Evolutionary conservation across 2,888 invertebrate species (phyloP).

Genomic region (Thelaira solivaga): DNA sequence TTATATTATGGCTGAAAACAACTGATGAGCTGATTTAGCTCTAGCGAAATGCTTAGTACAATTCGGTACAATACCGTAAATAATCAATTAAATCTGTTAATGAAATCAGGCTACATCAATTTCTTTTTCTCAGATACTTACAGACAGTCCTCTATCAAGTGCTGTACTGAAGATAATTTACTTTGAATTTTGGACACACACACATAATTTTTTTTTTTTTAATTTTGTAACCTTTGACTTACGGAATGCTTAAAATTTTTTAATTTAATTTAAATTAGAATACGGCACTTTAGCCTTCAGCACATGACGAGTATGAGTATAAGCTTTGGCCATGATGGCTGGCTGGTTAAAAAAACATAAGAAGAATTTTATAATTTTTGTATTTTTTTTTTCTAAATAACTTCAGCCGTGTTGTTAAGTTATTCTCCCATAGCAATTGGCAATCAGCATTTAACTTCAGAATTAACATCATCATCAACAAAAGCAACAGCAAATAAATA

Average conservation of each 20-base stretch:
- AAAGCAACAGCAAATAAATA: background rate
- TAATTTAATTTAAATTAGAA: slow-evolving; percentile 7
- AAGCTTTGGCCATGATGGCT: slow-evolving; percentile 38
- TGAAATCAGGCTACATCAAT: too few species aligned
- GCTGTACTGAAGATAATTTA: too few species aligned
- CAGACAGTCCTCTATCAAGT: too few species aligned
- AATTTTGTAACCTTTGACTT: background rate
- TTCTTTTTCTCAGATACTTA: too few species aligned
- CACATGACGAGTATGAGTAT: background rate
- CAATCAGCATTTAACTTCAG: slow-evolving; percentile 30
- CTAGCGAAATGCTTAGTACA: too few species aligned
- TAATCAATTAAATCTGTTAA: too few species aligned
- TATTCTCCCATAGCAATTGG: slow-evolving; percentile 50
- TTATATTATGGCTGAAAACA: too few species aligned
- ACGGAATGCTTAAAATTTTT: background rate
- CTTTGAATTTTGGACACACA: too few species aligned
- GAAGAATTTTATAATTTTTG: slow-evolving; percentile 9
- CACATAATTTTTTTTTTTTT: too few species aligned
- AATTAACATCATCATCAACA: slow-evolving; percentile 38
- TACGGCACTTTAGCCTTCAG: background rate
- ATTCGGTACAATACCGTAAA: too few species aligned
- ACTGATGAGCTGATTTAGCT: too few species aligned
- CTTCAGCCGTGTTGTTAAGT: slow-evolving; percentile 23
- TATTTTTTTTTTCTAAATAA: background rate
- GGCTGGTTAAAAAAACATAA: background rate